phyloP scores from a whole-genome alignment of 2,113 vertebrate species.

The Campylomormyrus numenius region DNA sequence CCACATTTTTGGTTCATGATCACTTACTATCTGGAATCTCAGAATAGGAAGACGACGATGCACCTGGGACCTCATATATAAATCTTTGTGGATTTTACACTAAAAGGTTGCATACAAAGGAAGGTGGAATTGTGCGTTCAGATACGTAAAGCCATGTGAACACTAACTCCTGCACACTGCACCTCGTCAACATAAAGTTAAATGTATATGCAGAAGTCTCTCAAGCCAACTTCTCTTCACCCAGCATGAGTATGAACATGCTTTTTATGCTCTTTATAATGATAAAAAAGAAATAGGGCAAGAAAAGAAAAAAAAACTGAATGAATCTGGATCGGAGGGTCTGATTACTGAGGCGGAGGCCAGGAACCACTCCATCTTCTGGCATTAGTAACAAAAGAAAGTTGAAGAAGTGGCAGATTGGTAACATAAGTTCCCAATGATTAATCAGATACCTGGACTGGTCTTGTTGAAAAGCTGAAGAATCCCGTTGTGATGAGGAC shows the following conservation, averaged over 20 bases:
- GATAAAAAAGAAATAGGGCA: background rate
- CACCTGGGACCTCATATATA: background rate
- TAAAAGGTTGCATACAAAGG: background rate
- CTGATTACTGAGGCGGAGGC: background rate
- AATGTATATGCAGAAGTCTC: background rate
- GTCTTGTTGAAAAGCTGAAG: background rate
- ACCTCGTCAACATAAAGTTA: background rate
- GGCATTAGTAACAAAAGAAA: background rate
- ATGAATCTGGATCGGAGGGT: background rate
- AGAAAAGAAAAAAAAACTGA: background rate
- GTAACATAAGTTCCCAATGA: background rate
- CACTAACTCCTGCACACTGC: background rate
- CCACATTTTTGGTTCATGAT: background rate
- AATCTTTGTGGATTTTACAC: background rate
- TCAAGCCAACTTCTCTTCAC: background rate
- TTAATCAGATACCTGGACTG: background rate
- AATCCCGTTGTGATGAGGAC: background rate
- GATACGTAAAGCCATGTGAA: background rate
- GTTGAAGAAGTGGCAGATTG: background rate
- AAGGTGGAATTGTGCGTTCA: background rate
- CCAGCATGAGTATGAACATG: background rate
- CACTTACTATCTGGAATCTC: background rate
- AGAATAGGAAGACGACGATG: background rate
- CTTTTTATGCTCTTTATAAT: background rate
- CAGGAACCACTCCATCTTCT: background rate